Conservation (phyloP, 2,888 invertebrate genomes). For the Nezara viridula region DNA sequence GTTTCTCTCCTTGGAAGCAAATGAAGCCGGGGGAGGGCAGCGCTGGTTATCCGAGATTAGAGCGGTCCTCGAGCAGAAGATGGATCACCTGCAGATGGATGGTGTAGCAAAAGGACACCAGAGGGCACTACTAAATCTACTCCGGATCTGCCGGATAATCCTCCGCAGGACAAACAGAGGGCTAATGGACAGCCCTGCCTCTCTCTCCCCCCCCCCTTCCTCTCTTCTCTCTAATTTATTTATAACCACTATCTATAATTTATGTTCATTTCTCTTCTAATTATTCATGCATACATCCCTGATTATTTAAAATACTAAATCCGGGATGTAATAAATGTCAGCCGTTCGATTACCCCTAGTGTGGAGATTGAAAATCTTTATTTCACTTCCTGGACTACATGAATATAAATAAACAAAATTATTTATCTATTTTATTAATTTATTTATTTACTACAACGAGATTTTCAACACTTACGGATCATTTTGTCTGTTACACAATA, state of each 20-base stretch:
- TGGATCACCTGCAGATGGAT: conserved; percentile 34
- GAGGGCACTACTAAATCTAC: conserved; percentile 29
- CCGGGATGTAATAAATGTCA: background rate
- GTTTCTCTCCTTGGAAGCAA: background rate
- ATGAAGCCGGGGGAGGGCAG: background rate
- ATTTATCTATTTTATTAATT: too few species aligned
- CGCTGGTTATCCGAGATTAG: background rate
- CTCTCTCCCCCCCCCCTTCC: background rate
- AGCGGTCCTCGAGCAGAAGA: background rate
- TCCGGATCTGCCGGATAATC: conserved; percentile 7
- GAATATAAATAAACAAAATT: too few species aligned
- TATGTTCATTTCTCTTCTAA: background rate
- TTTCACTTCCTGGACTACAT: too few species aligned
- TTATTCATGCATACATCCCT: background rate
- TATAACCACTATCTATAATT: background rate
- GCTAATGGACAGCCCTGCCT: background rate
- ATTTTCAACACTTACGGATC: too few species aligned
- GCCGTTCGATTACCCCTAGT: too few species aligned
- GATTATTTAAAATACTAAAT: background rate
- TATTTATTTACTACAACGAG: too few species aligned
- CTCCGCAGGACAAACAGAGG: conserved; percentile 21
- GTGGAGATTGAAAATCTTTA: too few species aligned
- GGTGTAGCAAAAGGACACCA: conserved; percentile 22
- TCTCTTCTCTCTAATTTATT: conserved; percentile 6
- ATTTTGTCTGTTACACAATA: too few species aligned